A percentile compares a stretch with the other conserved stretches of the same genome.
Conservation (phyloP, 2,113 vertebrate species). For the Ictalurus punctatus region DNA sequence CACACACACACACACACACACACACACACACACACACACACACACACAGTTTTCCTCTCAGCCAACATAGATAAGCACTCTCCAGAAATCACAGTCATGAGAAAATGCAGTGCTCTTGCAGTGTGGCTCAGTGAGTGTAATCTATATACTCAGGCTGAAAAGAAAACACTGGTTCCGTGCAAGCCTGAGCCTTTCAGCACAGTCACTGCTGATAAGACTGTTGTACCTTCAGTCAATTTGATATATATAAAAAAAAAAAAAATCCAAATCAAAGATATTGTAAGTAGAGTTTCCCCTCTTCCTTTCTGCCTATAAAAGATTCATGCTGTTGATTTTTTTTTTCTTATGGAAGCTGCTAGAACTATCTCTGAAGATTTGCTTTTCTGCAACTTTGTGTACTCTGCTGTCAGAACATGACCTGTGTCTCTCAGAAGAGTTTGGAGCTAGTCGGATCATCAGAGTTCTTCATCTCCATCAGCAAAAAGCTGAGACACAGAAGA, state of each 20-base stretch:
- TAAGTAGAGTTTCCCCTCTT: constrained; percentile 41
- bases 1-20: too few species aligned
- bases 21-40: too few species aligned
- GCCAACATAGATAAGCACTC: constrained; percentile 59
- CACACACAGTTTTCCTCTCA: constrained; percentile 9
- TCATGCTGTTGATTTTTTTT: constrained; percentile 26
- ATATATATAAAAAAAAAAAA: constrained; percentile 55
- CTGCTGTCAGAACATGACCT: constrained; percentile 2
- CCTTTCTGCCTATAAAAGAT: constrained; percentile 50
- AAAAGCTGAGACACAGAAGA: neutral
- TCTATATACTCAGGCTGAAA: constrained; percentile 59
- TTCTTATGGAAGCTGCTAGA: constrained; percentile 16
- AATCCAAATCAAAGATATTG: constrained; percentile 55
- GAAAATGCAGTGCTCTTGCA: constrained; percentile 53
- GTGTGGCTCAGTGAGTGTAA: constrained; percentile 51
- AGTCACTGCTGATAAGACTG: constrained; percentile 51
- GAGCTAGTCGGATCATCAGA: neutral
- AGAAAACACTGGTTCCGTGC: constrained; percentile 55
- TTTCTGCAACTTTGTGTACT: constrained; percentile 8
- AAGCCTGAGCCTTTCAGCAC: constrained; percentile 51
- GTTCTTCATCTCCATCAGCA: neutral
- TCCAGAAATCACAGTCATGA: constrained; percentile 58
- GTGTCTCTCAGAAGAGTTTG: constrained; percentile 8
- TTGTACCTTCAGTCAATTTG: constrained; percentile 51
- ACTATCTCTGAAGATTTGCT: neutral